These are phyloP conservation scores for Himalopsyche anomala DNA, from an alignment of 2,888 invertebrate species.

Conservation along the genomic window DNA sequence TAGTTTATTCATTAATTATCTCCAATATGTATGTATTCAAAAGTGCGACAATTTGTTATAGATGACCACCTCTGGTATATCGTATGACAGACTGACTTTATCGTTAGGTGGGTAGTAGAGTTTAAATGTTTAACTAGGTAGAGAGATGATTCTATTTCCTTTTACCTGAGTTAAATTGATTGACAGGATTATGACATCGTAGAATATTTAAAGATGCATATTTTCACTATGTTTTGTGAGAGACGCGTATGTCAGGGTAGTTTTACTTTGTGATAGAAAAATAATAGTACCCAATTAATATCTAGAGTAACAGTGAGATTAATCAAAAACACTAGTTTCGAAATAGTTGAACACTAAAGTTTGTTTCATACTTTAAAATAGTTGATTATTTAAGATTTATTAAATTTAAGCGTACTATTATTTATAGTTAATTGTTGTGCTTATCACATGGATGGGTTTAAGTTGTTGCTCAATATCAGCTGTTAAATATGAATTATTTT, in stretches of 20 bases:
- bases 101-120: not conserved
- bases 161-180: not conserved
- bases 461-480: no score
- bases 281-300: not conserved
- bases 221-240: not conserved
- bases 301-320: no score
- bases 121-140: not conserved
- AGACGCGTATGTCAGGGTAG: not conserved
- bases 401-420: no score
- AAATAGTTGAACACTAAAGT: no score
- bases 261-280: not conserved
- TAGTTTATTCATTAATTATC: no score
- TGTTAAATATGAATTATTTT: no score
- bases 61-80: not conserved
- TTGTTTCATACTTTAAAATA: no score
- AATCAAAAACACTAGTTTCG: no score
- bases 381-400: no score
- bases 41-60: not conserved
- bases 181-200: not conserved
- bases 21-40: no score
- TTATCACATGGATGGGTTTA: no score
- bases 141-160: not conserved
- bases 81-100: not conserved
- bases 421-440: no score
- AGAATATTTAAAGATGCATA: conserved; percentile 13